Evolutionary conservation across 2,888 invertebrate species (phyloP).

Genomic region (Drepanosiphum platanoidis): DNA sequence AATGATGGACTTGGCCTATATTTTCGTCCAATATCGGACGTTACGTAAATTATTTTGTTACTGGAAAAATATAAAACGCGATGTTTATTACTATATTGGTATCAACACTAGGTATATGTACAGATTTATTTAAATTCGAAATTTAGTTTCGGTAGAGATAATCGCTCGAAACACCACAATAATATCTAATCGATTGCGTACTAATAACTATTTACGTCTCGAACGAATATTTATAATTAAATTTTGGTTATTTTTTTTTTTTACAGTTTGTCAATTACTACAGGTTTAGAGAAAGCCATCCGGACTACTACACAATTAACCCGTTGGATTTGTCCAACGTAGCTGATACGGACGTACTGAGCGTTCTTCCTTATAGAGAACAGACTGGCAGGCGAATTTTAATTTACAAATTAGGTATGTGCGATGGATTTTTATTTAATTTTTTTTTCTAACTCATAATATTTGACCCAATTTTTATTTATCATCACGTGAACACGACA

Average conservation of each 20-base stretch:
- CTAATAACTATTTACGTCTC: too few relatives aligned
- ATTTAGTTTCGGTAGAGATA: too few relatives aligned
- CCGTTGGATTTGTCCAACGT: constrained; percentile 74
- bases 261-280: constrained; percentile 80
- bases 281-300: constrained; percentile 79
- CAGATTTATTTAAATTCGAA: too few relatives aligned
- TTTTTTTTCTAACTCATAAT: not conserved
- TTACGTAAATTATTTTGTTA: too few relatives aligned
- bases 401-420: constrained; percentile 76
- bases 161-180: too few relatives aligned
- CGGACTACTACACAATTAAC: constrained; percentile 75
- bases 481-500: not conserved
- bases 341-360: constrained; percentile 76
- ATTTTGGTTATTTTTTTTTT: not conserved
- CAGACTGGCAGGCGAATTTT: constrained; percentile 79
- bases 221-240: not conserved
- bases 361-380: constrained; percentile 81
- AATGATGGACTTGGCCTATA: too few relatives aligned
- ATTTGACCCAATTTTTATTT: constrained; percentile 16
- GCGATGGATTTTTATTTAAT: not conserved
- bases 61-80: too few relatives aligned
- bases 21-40: too few relatives aligned
- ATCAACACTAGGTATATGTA: too few relatives aligned
- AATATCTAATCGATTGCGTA: too few relatives aligned
- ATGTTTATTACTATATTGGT: too few relatives aligned